phyloP scores from a whole-genome alignment of 2,113 vertebrate species.

The Megaleporinus macrocephalus region DNA sequence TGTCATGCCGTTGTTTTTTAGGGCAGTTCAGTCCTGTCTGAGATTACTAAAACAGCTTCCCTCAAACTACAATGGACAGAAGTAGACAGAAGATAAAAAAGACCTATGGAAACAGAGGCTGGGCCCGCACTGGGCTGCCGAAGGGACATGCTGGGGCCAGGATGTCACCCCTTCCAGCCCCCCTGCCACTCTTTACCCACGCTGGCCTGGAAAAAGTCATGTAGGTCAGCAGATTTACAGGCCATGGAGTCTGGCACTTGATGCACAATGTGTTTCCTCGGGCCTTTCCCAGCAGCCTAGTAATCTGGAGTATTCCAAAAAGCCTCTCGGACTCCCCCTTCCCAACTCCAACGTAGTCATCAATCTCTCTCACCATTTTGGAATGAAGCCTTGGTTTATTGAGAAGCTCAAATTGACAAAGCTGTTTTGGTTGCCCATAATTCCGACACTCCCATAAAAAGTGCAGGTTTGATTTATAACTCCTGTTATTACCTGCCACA shows the following conservation, averaged over 20 bases:
- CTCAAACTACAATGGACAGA: conserved; percentile 61
- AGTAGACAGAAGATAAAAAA: conserved; percentile 59
- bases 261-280: conserved; percentile 47
- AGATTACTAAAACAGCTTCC: conserved; percentile 47
- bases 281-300: conserved; percentile 46
- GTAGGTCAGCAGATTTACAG: conserved; percentile 55
- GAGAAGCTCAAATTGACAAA: conserved; percentile 53
- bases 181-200: neutral
- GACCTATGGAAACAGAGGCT: conserved; percentile 32
- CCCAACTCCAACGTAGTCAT: conserved; percentile 47
- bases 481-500: conserved; percentile 48
- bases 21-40: conserved; percentile 25
- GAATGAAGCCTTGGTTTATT: conserved; percentile 50
- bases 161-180: conserved; percentile 47
- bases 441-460: conserved; percentile 33
- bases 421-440: conserved; percentile 43
- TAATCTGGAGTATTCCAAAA: conserved; percentile 49
- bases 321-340: neutral
- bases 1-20: conserved; percentile 37
- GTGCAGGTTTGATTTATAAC: conserved; percentile 49
- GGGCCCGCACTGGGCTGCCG: conserved; percentile 23
- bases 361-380: conserved; percentile 52
- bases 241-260: conserved; percentile 28
- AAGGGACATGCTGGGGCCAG: conserved; percentile 38
- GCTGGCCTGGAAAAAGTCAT: conserved; percentile 16